These are phyloP conservation scores for Panthera leo DNA, from an alignment of 2,113 vertebrate species.

Conservation along the genomic window DNA sequence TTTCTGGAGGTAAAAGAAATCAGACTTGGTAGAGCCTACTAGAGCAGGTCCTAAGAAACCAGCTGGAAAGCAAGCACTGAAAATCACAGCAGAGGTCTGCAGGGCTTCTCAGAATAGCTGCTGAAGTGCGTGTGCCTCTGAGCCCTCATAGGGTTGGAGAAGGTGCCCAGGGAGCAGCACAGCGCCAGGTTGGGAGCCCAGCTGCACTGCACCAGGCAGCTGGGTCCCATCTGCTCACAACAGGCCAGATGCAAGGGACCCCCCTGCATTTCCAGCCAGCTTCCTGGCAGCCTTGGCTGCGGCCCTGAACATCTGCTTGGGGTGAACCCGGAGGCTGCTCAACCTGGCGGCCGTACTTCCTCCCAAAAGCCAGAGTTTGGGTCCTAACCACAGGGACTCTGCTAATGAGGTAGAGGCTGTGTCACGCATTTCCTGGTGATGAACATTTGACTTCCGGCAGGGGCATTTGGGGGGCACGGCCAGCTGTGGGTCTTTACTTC, in stretches of 20 bases:
- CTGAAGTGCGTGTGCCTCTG: not conserved
- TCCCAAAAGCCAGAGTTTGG: not conserved
- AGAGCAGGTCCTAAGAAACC: not conserved
- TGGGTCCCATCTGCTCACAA: not conserved
- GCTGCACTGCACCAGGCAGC: not conserved
- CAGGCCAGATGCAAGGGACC: not conserved
- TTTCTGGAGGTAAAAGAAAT: not conserved
- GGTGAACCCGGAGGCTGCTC: not conserved
- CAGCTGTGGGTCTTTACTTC: not conserved
- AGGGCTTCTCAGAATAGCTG: not conserved
- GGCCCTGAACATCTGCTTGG: not conserved
- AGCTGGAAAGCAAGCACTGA: not conserved
- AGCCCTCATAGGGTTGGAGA: not conserved
- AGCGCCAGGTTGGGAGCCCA: not conserved
- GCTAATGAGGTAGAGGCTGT: conserved; percentile 9
- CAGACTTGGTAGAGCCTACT: not conserved
- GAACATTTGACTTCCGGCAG: not conserved
- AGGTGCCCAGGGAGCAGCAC: not conserved
- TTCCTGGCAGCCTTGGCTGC: not conserved
- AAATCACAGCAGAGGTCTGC: not conserved
- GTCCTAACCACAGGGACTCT: not conserved
- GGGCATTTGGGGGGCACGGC: not conserved
- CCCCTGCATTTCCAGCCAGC: not conserved
- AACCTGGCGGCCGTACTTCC: not conserved
- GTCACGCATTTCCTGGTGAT: not conserved